These are phyloP conservation scores for Condylostylus longicornis DNA, from an alignment of 1,140 invertebrate genomes.

Conservation along the genomic window DNA sequence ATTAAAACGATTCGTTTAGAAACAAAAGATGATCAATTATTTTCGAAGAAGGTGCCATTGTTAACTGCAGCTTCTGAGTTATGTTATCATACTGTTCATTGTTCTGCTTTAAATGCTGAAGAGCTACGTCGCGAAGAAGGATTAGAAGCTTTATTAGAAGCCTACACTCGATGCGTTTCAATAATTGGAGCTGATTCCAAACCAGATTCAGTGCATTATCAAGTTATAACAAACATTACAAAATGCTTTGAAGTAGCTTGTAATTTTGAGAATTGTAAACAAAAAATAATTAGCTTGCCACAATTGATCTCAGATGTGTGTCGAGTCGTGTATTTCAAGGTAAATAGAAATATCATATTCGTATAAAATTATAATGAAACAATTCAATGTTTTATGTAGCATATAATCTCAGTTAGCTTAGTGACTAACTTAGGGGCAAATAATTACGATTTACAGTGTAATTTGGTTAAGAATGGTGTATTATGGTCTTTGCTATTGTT, in stretches of 20 bases:
- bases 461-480: constrained; percentile 79
- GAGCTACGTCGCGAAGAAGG: constrained; percentile 88
- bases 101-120: constrained; percentile 94
- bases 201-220: constrained; percentile 65
- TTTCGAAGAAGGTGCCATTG: constrained; percentile 74
- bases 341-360: constrained; percentile 28
- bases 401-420: constrained; percentile 27
- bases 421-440: constrained; percentile 31
- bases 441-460: constrained; percentile 65
- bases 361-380: background rate
- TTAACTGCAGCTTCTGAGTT: constrained; percentile 85
- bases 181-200: constrained; percentile 69
- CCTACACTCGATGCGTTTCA: constrained; percentile 80
- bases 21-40: constrained; percentile 82
- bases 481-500: constrained; percentile 84
- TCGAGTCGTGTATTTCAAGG: constrained; percentile 78
- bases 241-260: constrained; percentile 88
- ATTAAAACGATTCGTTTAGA: constrained; percentile 92
- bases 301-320: constrained; percentile 78
- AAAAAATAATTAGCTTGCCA: constrained; percentile 73
- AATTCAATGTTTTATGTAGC: constrained; percentile 7
- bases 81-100: constrained; percentile 90
- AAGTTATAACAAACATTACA: constrained; percentile 86
- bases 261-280: constrained; percentile 79
- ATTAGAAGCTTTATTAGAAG: constrained; percentile 72